Base-by-base conservation (phyloP, 2,797 vertebrate genomes). In the Bovichtus diacanthus region DNA sequence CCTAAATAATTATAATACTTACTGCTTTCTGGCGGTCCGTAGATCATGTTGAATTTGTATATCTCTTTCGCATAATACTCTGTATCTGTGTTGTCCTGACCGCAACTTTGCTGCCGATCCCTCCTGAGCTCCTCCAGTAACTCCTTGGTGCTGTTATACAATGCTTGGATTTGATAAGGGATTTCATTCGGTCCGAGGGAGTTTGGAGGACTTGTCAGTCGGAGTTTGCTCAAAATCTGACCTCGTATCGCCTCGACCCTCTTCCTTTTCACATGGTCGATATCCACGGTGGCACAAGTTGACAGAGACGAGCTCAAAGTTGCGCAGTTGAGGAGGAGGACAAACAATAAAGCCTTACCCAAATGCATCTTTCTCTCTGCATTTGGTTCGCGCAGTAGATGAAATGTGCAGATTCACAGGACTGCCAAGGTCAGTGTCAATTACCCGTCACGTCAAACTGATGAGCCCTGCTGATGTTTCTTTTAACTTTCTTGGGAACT, bases 21-120 rank as follows among this genome's bases (percentile, higher is more conserved):
- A 98, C 97, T 98, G 95, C 96, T 96, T 55, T 97, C 97, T 5
- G 95, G 92, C 39, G 94, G 93, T 59, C 96, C 95, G 85, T 95
- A 94, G 82, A 96, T 93, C 96, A 97, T 97, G 95, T 96, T 96
- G 94, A 98, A 96, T 87, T 96, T 97, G 90, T 97, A 94, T 85
- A 98, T 95, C 92, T 98, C 97, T 88, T 98, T 98, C 93, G 97
- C 97, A 78, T 97, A 97, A 91, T 98, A 98, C 80, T 97, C 96
- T 11, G 96, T 96, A 91, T 97, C 96, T 2, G 96, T 95, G 94
- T 96, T 96, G 89, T 97, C 96, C 84, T 96, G 96, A 31, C 95
- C 91, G 87, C 97, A 98, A 86, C 94, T 95, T 49, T 96, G 95
- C 80, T 92, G 93, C 63, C 94, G 90, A 36, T 93, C 88, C 78